Percentiles rank a stretch among this genome's conserved stretches.
phyloP scores from a whole-genome alignment of 2,797 vertebrate species.

The Ara ararauna region DNA sequence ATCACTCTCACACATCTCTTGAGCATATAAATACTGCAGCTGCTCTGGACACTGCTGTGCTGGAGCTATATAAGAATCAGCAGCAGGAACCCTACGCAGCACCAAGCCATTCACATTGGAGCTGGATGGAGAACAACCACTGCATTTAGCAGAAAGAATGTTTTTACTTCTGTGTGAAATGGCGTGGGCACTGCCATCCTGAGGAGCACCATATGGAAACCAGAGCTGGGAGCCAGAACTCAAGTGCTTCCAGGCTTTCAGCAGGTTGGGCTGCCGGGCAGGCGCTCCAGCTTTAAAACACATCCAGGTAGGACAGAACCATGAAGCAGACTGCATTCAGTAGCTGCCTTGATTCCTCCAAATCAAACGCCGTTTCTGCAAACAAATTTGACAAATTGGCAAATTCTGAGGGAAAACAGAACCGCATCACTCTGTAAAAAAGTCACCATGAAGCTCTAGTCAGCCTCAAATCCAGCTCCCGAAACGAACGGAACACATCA shows the following conservation, averaged over 20 bases:
- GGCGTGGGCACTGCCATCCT: background rate
- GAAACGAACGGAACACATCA: background rate
- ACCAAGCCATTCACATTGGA: background rate
- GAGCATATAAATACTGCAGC: background rate
- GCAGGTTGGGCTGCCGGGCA: background rate
- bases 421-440: background rate
- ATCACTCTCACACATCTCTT: background rate
- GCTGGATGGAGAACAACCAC: background rate
- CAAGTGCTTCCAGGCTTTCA: background rate
- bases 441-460: background rate
- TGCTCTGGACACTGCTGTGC: background rate
- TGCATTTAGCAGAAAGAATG: background rate
- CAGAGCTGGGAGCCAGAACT: conserved; percentile 35
- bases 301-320: background rate
- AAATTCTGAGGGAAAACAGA: conserved; percentile 2
- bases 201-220: conserved; percentile 52
- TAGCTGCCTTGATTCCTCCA: background rate
- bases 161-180: background rate
- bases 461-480: background rate
- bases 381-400: conserved; percentile 30
- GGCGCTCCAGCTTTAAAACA: background rate
- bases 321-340: background rate
- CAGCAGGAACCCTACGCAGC: background rate
- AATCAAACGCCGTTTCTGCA: background rate
- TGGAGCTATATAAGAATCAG: background rate